Evolutionary conservation across 2,888 invertebrate genomes (phyloP).

Genomic region (Ectemnius lituratus): DNA sequence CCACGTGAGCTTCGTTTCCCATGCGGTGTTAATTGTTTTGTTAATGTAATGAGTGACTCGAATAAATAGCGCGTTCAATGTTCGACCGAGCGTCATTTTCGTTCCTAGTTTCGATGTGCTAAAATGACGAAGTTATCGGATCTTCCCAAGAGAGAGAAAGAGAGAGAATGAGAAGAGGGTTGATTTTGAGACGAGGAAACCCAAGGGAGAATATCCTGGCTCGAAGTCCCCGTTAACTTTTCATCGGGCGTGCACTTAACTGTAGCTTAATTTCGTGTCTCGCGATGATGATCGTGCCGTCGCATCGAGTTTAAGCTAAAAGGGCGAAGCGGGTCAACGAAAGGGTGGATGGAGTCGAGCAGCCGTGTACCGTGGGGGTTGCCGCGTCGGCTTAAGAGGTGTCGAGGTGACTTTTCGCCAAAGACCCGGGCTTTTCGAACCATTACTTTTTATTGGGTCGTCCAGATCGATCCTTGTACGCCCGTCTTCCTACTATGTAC

Average conservation of each 20-base stretch:
- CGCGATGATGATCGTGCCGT: conserved; percentile 61
- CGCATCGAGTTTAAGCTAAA: conserved; percentile 60
- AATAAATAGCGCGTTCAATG: too few species aligned
- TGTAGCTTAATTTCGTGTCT: conserved; percentile 61
- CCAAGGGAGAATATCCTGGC: conserved; percentile 34
- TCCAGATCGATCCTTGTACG: conserved; percentile 51
- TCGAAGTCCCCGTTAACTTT: conserved; percentile 53
- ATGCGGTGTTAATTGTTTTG: too few species aligned
- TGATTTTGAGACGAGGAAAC: conserved; percentile 12
- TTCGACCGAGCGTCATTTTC: too few species aligned
- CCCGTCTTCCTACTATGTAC: conserved; percentile 6
- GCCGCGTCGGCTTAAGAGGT: conserved; percentile 70
- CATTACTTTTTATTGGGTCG: conserved; percentile 68
- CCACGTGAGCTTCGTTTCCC: too few species aligned
- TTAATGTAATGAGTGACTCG: too few species aligned
- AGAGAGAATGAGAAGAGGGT: too few species aligned
- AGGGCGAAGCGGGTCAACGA: conserved; percentile 32
- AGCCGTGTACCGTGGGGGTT: conserved; percentile 31
- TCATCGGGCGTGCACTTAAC: conserved; percentile 57
- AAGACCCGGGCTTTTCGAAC: conserved; percentile 65
- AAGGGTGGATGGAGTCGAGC: conserved; percentile 26
- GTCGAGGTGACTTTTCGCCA: conserved; percentile 72
- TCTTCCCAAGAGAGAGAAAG: too few species aligned
- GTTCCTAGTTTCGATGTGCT: too few species aligned
- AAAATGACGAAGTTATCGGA: too few species aligned